These are phyloP conservation scores for Atherix ibis DNA, from an alignment of 2,888 invertebrate genomes.

Conservation along the genomic window DNA sequence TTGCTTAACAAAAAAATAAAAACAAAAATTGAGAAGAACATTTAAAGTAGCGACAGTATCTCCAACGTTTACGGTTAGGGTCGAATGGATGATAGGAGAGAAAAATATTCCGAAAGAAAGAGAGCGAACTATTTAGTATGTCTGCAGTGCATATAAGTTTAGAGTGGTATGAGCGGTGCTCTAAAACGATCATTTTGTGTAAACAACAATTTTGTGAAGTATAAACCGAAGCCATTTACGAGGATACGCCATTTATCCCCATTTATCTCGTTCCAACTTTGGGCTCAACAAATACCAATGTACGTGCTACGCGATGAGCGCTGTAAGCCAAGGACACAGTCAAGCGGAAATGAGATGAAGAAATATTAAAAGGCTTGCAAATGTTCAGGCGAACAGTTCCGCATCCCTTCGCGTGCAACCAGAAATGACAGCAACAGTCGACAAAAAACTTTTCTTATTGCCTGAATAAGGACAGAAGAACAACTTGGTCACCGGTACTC, in stretches of 20 bases:
- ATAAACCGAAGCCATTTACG: conserved; percentile 10
- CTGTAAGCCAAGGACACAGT: neutral
- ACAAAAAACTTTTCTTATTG: too few relatives aligned
- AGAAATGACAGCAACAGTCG: too few relatives aligned
- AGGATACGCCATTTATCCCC: conserved; percentile 14
- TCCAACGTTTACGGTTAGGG: too few relatives aligned
- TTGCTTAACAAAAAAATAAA: too few relatives aligned
- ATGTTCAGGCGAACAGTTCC: conserved; percentile 11
- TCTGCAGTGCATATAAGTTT: too few relatives aligned
- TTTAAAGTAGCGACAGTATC: too few relatives aligned
- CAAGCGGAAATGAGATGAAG: conserved; percentile 3
- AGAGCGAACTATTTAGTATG: too few relatives aligned
- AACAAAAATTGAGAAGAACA: too few relatives aligned
- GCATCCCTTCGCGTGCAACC: conserved; percentile 7
- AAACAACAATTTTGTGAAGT: conserved; percentile 13
- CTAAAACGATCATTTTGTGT: conserved; percentile 14
- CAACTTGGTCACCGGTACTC: too few relatives aligned
- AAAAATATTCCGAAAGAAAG: too few relatives aligned
- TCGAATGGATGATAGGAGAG: too few relatives aligned
- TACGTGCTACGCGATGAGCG: neutral
- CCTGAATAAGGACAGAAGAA: too few relatives aligned
- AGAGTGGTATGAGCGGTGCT: neutral
- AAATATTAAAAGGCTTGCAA: conserved; percentile 8
- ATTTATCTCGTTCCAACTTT: conserved; percentile 10
- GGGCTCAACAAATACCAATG: conserved; percentile 7